Evolutionary conservation across 2,888 invertebrate species (phyloP).

Genomic region (Chalcis sispes): DNA sequence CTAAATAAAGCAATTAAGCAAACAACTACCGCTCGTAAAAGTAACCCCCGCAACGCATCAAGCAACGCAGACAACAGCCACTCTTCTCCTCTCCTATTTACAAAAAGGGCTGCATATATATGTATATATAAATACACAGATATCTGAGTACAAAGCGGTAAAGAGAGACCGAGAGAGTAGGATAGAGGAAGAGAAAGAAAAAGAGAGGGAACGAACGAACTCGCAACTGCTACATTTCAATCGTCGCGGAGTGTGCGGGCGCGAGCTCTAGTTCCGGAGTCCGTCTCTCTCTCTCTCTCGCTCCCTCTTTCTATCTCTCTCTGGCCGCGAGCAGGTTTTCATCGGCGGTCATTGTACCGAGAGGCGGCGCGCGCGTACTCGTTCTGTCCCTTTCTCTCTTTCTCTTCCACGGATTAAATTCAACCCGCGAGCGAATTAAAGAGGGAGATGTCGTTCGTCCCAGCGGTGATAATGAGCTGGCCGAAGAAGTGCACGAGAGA

Average conservation of each 20-base stretch:
- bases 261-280: conserved; percentile 49
- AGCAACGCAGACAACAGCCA: too few species aligned
- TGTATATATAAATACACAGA: too few species aligned
- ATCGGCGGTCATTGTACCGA: conserved; percentile 56
- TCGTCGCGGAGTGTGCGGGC: conserved; percentile 34
- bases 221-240: conserved; percentile 50
- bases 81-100: not conserved
- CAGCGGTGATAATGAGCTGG: not conserved
- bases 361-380: conserved; percentile 40
- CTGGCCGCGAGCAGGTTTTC: conserved; percentile 54
- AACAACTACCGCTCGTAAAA: conserved; percentile 15
- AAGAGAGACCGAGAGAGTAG: conserved; percentile 1
- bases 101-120: not conserved
- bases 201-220: not conserved
- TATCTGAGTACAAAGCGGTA: not conserved
- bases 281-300: conserved; percentile 25
- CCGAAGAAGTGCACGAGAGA: not conserved
- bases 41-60: not conserved
- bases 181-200: not conserved
- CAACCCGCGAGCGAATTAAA: conserved; percentile 17
- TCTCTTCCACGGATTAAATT: conserved; percentile 42
- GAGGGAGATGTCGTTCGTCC: conserved; percentile 20
- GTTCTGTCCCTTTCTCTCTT: conserved; percentile 42
- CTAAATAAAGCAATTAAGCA: conserved; percentile 46
- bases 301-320: not conserved